Base-by-base conservation (phyloP, 1,140 invertebrate species). In the Choristoneura fumiferana region DNA sequence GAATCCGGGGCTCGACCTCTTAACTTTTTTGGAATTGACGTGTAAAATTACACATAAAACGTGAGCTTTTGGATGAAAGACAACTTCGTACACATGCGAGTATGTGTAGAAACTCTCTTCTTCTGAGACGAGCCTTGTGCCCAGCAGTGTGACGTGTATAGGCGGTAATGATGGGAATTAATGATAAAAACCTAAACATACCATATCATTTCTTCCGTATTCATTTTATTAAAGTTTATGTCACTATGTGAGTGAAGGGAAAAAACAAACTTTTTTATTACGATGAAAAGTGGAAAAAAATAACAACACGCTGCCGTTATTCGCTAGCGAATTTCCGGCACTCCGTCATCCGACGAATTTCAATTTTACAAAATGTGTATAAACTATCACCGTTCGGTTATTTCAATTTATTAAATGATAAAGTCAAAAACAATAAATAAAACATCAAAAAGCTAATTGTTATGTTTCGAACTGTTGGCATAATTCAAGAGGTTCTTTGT, bases 351-450 rank as follows among this genome's bases (percentile, higher is more conserved):
- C 62, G 70, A 58, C 60, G 69, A 70, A 54, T 68, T 73, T 73
- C 67, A 73, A 73, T 76, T 73, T 73, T 69, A 75, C 72, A 69
- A 74, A 74, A 74, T 71, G n/a, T n/a, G n/a, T n/a, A 70, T 64
- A 70, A 69, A 73, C 63, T 73, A 67, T 65, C 64, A 58, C 62
- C 58, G 38, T 63, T 52, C n/a, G 54, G 35, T 22, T 49, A 49
- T 49, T 49, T 49, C 38, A 58, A 63, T 63, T 57, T 55, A 55
- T 29, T 35, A 36, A n/a, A 54, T 15, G 52, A 1, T 45, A 8
- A 22, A 22, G 8, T 22, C 22, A 29, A 0, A 13, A 49, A 12
- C 17, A 49, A 22, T 43, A 3, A 29, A 49, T 29, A 29, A 49
- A 49, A 43, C 39, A 43, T 18, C 15, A 43, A 18, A 17, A 17